These are phyloP conservation scores for Bombus balteatus DNA, from an alignment of 1,140 invertebrate genomes.

Conservation along the genomic window DNA sequence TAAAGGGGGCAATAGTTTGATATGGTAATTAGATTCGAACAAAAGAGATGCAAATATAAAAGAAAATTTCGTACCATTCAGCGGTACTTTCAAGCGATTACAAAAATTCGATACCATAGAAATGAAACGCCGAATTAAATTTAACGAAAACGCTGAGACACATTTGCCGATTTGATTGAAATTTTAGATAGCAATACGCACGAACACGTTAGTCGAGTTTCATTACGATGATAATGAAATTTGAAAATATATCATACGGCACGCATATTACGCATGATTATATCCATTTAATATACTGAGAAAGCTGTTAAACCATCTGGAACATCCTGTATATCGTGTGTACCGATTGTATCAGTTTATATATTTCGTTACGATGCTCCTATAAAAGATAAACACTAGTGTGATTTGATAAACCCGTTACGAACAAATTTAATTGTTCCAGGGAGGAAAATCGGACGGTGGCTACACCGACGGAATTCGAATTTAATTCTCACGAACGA, in stretches of 20 bases:
- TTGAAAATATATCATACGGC: too few species aligned
- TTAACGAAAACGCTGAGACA: too few species aligned
- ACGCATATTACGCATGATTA: background rate
- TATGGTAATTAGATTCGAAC: too few species aligned
- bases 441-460: background rate
- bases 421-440: conserved; percentile 34
- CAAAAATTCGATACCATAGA: too few species aligned
- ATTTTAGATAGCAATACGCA: background rate
- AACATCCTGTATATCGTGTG: background rate
- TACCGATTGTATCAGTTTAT: background rate
- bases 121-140: too few species aligned
- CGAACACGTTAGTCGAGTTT: too few species aligned
- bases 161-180: too few species aligned
- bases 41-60: too few species aligned
- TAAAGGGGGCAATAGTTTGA: background rate
- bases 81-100: too few species aligned
- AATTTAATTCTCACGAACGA: background rate
- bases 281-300: background rate
- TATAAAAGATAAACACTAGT: conserved; percentile 28
- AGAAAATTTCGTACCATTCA: too few species aligned
- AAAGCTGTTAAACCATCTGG: background rate
- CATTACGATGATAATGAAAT: too few species aligned
- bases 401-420: conserved; percentile 42
- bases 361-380: background rate
- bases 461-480: background rate